These are phyloP conservation scores for Manis pentadactyla DNA, from an alignment of 2,797 vertebrate species.

Conservation along the genomic window DNA sequence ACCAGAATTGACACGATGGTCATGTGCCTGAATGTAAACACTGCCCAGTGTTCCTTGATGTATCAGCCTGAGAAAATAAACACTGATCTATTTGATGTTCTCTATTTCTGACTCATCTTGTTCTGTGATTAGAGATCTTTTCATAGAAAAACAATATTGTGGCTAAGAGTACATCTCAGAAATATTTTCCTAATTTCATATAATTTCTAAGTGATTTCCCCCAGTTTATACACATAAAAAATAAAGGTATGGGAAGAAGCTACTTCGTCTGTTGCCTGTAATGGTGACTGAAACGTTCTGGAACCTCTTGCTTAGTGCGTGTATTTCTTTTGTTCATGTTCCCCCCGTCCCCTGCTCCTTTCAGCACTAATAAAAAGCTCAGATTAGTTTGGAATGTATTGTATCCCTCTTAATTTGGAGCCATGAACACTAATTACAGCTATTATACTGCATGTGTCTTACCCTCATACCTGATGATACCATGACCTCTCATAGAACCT, in stretches of 20 bases:
- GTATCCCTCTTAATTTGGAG: too few species aligned
- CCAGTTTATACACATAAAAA: background rate
- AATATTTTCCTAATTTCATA: background rate
- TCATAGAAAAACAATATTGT: background rate
- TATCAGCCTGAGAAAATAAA: background rate
- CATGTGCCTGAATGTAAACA: background rate
- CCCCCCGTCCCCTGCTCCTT: fast-evolving
- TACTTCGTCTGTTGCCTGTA: background rate
- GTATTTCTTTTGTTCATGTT: background rate
- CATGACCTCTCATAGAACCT: too few species aligned
- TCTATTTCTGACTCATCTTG: background rate
- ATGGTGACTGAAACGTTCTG: background rate
- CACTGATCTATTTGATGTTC: background rate
- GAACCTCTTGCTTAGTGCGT: background rate
- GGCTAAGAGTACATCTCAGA: background rate
- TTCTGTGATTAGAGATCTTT: background rate
- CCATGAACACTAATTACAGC: too few species aligned
- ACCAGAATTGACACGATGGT: background rate
- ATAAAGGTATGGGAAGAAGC: background rate
- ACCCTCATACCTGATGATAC: too few species aligned
- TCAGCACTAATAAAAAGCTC: background rate
- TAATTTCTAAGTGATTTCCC: background rate
- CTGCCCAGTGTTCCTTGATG: background rate
- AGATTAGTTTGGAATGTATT: too few species aligned
- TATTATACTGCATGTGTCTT: too few species aligned